Percentiles rank a stretch among this genome's conserved stretches.
These are phyloP conservation scores for Cryptomyrus ogoouensis DNA, from an alignment of 2,113 vertebrate genomes.

Conservation along the genomic window DNA sequence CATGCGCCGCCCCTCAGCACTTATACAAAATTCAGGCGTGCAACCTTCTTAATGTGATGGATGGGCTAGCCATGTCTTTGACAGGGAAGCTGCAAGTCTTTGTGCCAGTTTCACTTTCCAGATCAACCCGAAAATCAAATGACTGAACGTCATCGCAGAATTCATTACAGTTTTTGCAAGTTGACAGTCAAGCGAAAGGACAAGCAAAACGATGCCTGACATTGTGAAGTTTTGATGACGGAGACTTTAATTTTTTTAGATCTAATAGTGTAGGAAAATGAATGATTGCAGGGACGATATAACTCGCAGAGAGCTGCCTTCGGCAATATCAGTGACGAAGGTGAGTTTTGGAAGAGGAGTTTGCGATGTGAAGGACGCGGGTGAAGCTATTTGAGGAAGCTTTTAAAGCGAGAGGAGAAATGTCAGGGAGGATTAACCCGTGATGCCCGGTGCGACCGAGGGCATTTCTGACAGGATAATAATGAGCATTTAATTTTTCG, in stretches of 20 bases:
- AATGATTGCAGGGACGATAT: background rate
- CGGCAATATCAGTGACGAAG: background rate
- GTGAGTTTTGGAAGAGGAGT: background rate
- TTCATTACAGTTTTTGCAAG: background rate
- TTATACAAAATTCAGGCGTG: background rate
- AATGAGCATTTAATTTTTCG: background rate
- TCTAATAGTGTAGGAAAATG: background rate
- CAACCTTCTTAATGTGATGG: background rate
- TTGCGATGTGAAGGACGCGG: background rate
- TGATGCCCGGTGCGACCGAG: background rate
- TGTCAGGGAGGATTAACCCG: slow-evolving; percentile 1
- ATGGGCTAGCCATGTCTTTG: background rate
- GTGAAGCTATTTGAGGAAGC: slow-evolving; percentile 10
- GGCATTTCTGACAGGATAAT: background rate
- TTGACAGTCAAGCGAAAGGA: background rate
- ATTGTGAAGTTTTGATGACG: background rate
- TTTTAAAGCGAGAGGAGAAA: background rate
- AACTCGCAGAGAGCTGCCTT: background rate
- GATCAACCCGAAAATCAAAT: background rate
- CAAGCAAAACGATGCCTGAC: background rate
- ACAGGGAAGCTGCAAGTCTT: background rate
- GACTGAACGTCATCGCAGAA: background rate
- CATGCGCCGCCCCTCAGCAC: background rate
- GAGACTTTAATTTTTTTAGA: background rate
- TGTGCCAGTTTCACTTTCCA: background rate